Percentiles rank a stretch among this genome's conserved stretches.
Evolutionary conservation across 2,888 invertebrate genomes (phyloP).

Genomic region (Scaptodrosophila latifasciaeformis): DNA sequence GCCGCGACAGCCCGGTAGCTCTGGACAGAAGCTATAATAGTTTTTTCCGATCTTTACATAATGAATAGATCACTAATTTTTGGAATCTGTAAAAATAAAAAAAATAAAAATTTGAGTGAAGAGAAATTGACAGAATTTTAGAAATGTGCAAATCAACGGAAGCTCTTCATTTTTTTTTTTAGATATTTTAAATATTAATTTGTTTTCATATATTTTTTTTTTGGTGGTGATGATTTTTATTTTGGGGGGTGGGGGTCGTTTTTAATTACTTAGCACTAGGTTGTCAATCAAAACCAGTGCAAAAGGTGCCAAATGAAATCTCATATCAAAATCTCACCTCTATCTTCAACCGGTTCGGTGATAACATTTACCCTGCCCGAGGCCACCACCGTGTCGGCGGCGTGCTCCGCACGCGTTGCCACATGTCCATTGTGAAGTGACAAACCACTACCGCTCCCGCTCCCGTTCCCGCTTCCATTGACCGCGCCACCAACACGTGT

Average conservation of each 20-base stretch:
- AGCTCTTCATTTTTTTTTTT: conserved; percentile 8
- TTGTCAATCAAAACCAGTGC: conserved; percentile 29
- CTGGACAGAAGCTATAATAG: neutral
- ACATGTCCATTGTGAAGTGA: neutral
- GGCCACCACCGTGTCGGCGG: conserved; percentile 31
- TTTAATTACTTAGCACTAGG: conserved; percentile 41
- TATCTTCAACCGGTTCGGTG: conserved; percentile 56
- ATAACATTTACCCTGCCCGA: conserved; percentile 50
- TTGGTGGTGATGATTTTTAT: conserved; percentile 22
- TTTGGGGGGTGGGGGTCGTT: conserved; percentile 30
- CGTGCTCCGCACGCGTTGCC: conserved; percentile 42
- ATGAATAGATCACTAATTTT: conserved; percentile 55
- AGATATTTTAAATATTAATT: neutral
- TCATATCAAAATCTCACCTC: conserved; percentile 51
- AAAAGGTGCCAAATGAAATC: conserved; percentile 53
- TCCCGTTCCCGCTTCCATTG: conserved; percentile 12
- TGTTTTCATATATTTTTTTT: conserved; percentile 6
- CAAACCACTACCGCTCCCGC: neutral
- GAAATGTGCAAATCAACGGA: conserved; percentile 11
- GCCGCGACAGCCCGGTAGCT: neutral
- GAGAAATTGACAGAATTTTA: no score
- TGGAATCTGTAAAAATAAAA: conserved; percentile 47
- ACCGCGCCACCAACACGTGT: no score
- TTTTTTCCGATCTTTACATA: conserved; percentile 33
- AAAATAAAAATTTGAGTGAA: conserved; percentile 3